phyloP scores from a whole-genome alignment of 2,888 invertebrate genomes.

The Dasysyrphus tricinctus region DNA sequence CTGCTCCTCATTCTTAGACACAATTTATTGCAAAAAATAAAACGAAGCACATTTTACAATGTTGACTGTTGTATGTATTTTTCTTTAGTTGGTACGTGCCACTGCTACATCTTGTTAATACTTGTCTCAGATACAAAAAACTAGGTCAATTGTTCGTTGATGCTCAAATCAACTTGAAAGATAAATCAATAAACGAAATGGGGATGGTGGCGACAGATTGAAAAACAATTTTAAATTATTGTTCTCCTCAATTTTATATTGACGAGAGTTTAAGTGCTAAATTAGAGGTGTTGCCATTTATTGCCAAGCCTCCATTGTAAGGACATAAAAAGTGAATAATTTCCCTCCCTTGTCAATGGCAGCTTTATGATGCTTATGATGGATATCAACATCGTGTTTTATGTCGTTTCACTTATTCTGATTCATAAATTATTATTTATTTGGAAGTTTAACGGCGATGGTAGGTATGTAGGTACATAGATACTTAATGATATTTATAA shows the following conservation, averaged over 20 bases:
- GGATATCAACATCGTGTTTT: not conserved
- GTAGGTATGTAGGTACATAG: no score
- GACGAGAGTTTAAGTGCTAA: not conserved
- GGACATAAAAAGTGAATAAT: not conserved
- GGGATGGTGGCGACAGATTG: slow-evolving; percentile 27
- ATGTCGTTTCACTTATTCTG: not conserved
- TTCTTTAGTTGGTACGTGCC: slow-evolving; percentile 16
- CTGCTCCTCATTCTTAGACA: not conserved
- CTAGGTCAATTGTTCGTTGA: slow-evolving; percentile 28
- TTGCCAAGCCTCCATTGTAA: not conserved
- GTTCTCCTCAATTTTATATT: not conserved
- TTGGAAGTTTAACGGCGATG: not conserved
- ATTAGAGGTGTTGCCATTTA: not conserved
- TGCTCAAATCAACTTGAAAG: slow-evolving; percentile 22
- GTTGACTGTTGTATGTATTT: slow-evolving; percentile 7
- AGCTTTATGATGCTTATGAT: slow-evolving; percentile 1
- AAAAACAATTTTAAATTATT: slow-evolving; percentile 16
- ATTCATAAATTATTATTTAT: not conserved
- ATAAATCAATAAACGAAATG: slow-evolving; percentile 25
- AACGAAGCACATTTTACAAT: not conserved
- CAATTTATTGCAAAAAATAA: slow-evolving; percentile 13
- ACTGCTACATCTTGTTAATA: slow-evolving; percentile 15
- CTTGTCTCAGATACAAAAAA: slow-evolving; percentile 2
- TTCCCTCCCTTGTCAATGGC: not conserved
- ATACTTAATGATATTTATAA: not conserved